Evolutionary conservation across 2,888 invertebrate species (phyloP), one percentile per base, ranked within the genome.

Genomic region (Drosophila borborema): DNA sequence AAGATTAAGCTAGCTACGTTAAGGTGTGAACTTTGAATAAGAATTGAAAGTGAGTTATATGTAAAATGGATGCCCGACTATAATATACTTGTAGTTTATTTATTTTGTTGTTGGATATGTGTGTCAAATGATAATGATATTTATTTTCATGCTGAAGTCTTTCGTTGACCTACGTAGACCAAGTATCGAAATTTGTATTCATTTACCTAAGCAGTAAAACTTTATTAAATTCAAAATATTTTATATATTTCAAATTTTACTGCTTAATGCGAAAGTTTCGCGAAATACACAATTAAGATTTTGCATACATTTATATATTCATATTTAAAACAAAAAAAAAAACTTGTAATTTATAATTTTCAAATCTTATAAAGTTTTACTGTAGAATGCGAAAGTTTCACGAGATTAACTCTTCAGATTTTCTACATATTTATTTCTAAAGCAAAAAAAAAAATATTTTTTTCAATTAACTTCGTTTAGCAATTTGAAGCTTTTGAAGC

Each of bases 11-110:
- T 34, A n/a, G 7, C 3, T 16, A 43, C 41, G 61, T 16, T 34
- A 14, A 43, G 43, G 23, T 54, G 23, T 43, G 23, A 40, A 55
- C 41, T 43, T 8, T 43, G 5, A 6, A 18, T 16, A 31, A 43
- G 23, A 38, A 49, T 40, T 60, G 28, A 59, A 46, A 58, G 43
- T 34, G 58, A 58, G 34, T 16, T 46, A 28, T 36, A 58, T 20
- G 23, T 28, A 55, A 55, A 18, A 51, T 60, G 28, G 12, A 18
- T 8, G 23, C 14, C 2, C 34, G n/a, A 8, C 16, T 31, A 51
- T 18, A 20, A 14, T 23, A 41, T 31, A n/a, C 31, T 31, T 5
- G 49, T 34, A 43, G 7, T 7, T 41, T 41, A 36, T 41, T 55
- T 31, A 28, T 41, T 31, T 18, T 51, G 3, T 28, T 16, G 2